Conservation (phyloP, 2,113 vertebrate species). For the Ochotona curzoniae region DNA sequence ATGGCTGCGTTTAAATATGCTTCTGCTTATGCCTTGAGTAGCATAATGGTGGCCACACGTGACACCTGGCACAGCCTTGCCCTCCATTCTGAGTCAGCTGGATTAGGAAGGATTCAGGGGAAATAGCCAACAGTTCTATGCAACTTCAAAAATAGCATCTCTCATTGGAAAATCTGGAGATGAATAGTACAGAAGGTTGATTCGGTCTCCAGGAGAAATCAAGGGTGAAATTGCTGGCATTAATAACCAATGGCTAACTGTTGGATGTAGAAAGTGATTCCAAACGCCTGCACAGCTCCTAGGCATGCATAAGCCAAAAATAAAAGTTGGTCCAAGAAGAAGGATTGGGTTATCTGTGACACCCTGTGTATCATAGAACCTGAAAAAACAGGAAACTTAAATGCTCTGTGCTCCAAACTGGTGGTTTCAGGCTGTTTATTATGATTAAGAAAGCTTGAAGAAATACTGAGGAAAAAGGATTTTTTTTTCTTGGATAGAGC, state of each 20-base stretch:
- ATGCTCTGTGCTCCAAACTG: constrained; percentile 42
- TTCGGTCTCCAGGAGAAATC: constrained; percentile 49
- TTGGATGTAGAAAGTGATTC: constrained; percentile 8
- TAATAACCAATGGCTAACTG: constrained; percentile 13
- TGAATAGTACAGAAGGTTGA: constrained; percentile 8
- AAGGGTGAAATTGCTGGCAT: constrained; percentile 16
- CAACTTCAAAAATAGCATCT: constrained; percentile 33
- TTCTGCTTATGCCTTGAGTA: background rate
- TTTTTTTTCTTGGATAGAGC: background rate
- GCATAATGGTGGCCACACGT: background rate
- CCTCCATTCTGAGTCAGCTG: background rate
- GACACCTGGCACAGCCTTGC: background rate
- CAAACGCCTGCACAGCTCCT: background rate
- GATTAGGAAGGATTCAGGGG: background rate
- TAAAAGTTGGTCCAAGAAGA: background rate
- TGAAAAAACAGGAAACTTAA: constrained; percentile 58
- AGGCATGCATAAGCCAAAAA: background rate
- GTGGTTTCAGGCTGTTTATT: constrained; percentile 43
- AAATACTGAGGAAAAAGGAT: background rate
- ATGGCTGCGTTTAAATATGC: background rate
- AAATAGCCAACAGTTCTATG: background rate
- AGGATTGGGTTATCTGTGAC: background rate
- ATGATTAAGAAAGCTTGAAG: background rate
- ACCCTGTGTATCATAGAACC: constrained; percentile 30
- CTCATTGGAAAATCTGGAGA: constrained; percentile 18